phyloP scores from a whole-genome alignment of 2,797 vertebrate species.

The Cynopterus sphinx region DNA sequence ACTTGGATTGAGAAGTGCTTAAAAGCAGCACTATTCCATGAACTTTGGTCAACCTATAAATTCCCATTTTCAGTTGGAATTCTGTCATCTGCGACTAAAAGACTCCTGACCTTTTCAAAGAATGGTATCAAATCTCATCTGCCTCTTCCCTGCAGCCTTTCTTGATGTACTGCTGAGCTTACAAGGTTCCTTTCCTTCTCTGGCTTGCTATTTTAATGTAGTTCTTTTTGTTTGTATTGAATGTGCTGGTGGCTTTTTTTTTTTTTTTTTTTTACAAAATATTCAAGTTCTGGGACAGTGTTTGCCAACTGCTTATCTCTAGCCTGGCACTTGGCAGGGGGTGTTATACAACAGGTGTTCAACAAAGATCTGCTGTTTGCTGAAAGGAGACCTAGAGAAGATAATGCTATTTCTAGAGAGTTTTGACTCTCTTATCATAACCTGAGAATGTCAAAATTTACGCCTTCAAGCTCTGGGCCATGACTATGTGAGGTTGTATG shows the following conservation, averaged over 20 bases:
- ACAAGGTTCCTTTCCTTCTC: background rate
- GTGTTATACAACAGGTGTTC: background rate
- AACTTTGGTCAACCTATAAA: background rate
- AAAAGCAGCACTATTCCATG: background rate
- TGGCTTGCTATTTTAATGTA: background rate
- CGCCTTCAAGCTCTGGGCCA: background rate
- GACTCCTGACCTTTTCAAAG: background rate
- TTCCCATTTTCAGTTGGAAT: background rate
- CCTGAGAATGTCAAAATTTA: background rate
- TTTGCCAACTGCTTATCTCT: background rate
- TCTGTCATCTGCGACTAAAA: background rate
- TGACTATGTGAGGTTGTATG: background rate
- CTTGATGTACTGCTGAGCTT: background rate
- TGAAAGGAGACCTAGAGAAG: background rate
- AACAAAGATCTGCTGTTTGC: background rate
- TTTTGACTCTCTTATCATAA: background rate
- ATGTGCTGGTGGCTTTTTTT: background rate
- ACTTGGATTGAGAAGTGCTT: background rate
- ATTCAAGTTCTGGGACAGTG: background rate
- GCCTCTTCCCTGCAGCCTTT: background rate
- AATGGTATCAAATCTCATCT: background rate
- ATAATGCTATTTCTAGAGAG: background rate
- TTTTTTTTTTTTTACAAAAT: background rate
- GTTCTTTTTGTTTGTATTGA: background rate
- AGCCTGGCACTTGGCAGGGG: background rate